A percentile compares a stretch with the other conserved stretches of the same genome.
Evolutionary conservation across 2,113 vertebrate species (phyloP).

Genomic region (Labrus mixtus): DNA sequence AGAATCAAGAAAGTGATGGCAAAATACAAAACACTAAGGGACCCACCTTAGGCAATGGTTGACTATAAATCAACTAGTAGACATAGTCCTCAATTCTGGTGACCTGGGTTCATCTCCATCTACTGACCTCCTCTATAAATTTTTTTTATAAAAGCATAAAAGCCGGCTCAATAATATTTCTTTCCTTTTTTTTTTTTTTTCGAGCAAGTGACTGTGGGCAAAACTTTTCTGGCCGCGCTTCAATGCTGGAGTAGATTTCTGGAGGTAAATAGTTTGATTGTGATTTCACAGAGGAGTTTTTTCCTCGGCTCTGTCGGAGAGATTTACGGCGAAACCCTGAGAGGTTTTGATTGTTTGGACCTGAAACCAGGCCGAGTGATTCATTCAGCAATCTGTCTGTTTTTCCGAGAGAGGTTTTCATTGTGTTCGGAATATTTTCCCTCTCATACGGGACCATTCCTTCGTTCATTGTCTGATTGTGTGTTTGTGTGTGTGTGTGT

Average conservation of each 20-base stretch:
- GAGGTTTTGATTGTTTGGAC: slow-evolving; percentile 20
- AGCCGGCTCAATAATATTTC: no score
- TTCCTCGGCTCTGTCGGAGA: background rate
- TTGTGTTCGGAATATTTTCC: slow-evolving; percentile 25
- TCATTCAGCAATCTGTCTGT: slow-evolving; percentile 11
- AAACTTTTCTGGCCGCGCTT: slow-evolving; percentile 8
- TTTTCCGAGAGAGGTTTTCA: slow-evolving; percentile 5
- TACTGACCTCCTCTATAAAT: no score
- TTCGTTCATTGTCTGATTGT: slow-evolving; percentile 1
- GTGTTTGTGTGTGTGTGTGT: background rate
- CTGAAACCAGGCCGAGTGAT: slow-evolving; percentile 12
- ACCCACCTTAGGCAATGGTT: no score
- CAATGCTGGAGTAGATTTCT: slow-evolving; percentile 6
- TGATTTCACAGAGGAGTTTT: slow-evolving; percentile 15
- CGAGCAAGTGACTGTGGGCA: background rate
- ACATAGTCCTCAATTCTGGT: no score
- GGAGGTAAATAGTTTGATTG: slow-evolving; percentile 17
- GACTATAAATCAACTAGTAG: no score
- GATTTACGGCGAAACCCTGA: background rate
- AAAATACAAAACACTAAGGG: no score
- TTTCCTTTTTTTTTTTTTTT: slow-evolving; percentile 1
- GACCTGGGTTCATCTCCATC: no score
- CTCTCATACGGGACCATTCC: background rate
- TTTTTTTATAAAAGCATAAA: no score
- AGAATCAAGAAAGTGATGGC: no score